Percentiles rank a stretch among this genome's conserved stretches.
phyloP scores from a whole-genome alignment of 2,797 vertebrate species.

The Tiaroga cobitis region DNA sequence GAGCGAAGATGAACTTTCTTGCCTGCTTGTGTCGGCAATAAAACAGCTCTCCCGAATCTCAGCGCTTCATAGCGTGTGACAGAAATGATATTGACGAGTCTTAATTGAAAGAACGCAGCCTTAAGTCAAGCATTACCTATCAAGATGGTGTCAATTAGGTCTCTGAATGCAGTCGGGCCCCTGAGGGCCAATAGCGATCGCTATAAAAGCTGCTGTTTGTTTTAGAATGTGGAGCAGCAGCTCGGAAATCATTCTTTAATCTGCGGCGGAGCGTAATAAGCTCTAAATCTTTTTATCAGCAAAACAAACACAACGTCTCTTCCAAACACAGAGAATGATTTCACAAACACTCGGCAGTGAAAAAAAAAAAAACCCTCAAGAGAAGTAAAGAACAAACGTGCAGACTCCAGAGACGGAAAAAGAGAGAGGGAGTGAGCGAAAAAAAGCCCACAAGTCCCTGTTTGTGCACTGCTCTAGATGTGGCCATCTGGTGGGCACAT shows the following conservation, averaged over 20 bases:
- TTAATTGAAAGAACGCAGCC: conserved; percentile 77
- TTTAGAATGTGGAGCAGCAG: conserved; percentile 36
- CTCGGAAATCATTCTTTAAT: conserved; percentile 39
- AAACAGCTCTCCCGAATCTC: conserved; percentile 1
- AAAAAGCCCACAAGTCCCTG: conserved; percentile 22
- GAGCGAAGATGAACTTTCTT: not conserved
- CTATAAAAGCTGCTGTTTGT: conserved; percentile 51
- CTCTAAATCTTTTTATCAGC: conserved; percentile 41
- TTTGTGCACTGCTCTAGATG: conserved; percentile 35
- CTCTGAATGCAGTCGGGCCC: conserved; percentile 69
- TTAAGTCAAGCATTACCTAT: conserved; percentile 74
- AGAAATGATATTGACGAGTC: conserved; percentile 40
- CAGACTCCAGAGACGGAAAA: conserved; percentile 21
- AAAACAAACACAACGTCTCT: conserved; percentile 24
- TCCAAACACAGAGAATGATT: conserved; percentile 6
- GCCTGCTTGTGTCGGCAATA: conserved; percentile 8
- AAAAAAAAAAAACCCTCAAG: conserved; percentile 5
- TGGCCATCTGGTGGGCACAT: conserved; percentile 56
- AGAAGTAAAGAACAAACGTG: conserved; percentile 17
- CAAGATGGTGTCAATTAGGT: conserved; percentile 78
- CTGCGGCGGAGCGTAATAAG: conserved; percentile 33
- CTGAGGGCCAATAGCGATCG: conserved; percentile 42
- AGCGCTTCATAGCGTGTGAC: conserved; percentile 16
- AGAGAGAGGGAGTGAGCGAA: not conserved
- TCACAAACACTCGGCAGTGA: not conserved